Evolutionary conservation across 2,888 invertebrate species (phyloP), one percentile per base, ranked within the genome.

Genomic region (Lithosia quadra): DNA sequence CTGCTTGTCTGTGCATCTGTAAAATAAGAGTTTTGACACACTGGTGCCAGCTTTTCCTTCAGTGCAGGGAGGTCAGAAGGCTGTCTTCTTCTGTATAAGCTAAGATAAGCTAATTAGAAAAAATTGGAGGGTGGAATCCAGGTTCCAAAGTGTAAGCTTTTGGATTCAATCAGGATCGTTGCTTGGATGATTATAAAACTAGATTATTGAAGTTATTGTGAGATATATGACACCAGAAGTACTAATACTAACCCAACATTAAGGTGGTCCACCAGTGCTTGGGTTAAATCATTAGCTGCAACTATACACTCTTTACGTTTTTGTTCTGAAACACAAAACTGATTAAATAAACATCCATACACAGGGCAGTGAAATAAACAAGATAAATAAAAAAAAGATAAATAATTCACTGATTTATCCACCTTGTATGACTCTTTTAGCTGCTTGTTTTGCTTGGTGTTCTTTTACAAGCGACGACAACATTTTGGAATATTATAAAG

Each of bases 201-300:
- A 5, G 28, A 4, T 28, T 28, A 5, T 2, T 28, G 2, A 28
- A 28, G 28, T 28, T 28, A n/a, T 28, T 28, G 28, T 28, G 28
- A 28, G 15, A 15, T 1, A 39, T 7, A 7, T 13, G 11, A 8
- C 15, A 39, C 15, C 15, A 49, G 18, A 18, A 49, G 18, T 18
- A 18, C 2, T 13, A 8, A 36, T 77, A 85, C 95, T 93, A 95
- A 99, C 99, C 99, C 99, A 80, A 99, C 98, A 96, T 99, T 99
- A 28, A 99, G 95, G 90, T 99, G 99, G 91, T 99, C 99, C 0
- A 99, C 99, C 43, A 99, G 95, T 43, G 99, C 97, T 89, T 99
- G 98, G 0, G 99, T 99, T 75, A 99, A 95, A 84, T 98, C 97
- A 89, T 98, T 99, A 1, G 99, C 98, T 66, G 99, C 98, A 78